Evolutionary conservation across 2,797 vertebrate genomes (phyloP).

Genomic region (Danio aesculapii): DNA sequence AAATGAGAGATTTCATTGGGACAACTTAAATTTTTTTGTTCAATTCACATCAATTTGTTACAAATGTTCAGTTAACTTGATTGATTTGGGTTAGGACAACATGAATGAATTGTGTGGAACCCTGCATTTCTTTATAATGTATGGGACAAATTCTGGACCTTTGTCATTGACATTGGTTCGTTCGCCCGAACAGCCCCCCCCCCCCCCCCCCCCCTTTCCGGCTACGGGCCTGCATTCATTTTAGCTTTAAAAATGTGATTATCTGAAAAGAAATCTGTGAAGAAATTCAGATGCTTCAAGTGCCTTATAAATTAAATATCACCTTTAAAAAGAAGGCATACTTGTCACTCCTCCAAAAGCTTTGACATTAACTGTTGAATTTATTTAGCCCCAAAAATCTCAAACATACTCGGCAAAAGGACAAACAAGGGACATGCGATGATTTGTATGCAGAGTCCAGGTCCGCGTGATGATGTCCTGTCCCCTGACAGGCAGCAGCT

Average conservation of each 20-base stretch:
- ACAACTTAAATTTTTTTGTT: too few species aligned
- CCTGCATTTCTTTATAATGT: too few species aligned
- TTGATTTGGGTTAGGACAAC: too few species aligned
- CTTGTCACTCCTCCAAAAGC: constrained; percentile 20
- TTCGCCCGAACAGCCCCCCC: too few species aligned
- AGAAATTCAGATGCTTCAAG: not conserved
- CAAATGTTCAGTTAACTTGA: too few species aligned
- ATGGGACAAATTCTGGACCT: too few species aligned
- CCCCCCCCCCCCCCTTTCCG: too few species aligned
- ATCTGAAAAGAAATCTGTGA: not conserved
- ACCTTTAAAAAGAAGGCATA: not conserved
- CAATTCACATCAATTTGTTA: too few species aligned
- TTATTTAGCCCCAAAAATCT: constrained; percentile 28
- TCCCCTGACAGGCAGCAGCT: constrained; percentile 35
- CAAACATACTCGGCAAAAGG: constrained; percentile 16
- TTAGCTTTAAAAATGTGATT: not conserved
- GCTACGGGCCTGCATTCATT: too few species aligned
- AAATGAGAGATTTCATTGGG: too few species aligned
- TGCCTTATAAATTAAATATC: not conserved
- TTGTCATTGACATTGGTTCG: too few species aligned
- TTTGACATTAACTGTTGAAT: constrained; percentile 19
- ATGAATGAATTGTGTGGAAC: too few species aligned
- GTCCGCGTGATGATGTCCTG: constrained; percentile 40
- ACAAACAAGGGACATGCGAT: constrained; percentile 11
- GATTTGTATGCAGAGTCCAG: constrained; percentile 50